Evolutionary conservation across 2,113 vertebrate species (phyloP), one percentile per base, ranked within the genome.

Genomic region (Ceuthmochares aereus): DNA sequence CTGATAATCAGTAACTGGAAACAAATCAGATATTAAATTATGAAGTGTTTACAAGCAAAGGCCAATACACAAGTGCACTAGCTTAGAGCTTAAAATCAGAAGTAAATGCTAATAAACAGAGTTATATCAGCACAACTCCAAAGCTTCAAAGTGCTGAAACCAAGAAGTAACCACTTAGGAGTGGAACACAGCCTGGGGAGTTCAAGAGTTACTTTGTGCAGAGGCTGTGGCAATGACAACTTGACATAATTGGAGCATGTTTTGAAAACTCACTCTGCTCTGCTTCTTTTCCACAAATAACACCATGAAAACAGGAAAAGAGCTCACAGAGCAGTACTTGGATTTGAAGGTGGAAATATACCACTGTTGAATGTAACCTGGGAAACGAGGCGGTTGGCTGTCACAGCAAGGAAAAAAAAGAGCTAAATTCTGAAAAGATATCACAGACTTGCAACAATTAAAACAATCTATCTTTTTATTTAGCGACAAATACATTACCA

Each of bases 231-330:
- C 87, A 95, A 78, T 72, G 77, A 95, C 70, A 95, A 42, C 66
- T 94, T 96, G 93, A 93, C 94, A 85, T 95, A 95, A 96, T 58
- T 93, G 84, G 95, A 97, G 91, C 89, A 79, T 89, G 93, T 91
- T 96, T 95, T 95, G 87, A 94, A 91, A 96, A 91, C 51, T 82
- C 87, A 63, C 66, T 87, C 91, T 64, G 22, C 49, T 82, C 58
- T 73, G 58, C 80, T 67, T 63, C 80, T 95, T 91, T 89, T 95
- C 89, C 45, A 92, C 84, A 84, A 94, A 84, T 62, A 95, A 56
- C 69, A 79, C 52, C 69, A 43, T 7, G 64, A 94, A 94, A 92
- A 95, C 69, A 91, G 84, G 60, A 90, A 92, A 83, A 86, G 26
- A 67, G 29, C 80, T 89, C 86, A 86, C 16, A 89, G 47, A 90